Evolutionary conservation across 2,113 vertebrate genomes (phyloP), one percentile per base, ranked within the genome.

Genomic region (Pseudorasbora parva): DNA sequence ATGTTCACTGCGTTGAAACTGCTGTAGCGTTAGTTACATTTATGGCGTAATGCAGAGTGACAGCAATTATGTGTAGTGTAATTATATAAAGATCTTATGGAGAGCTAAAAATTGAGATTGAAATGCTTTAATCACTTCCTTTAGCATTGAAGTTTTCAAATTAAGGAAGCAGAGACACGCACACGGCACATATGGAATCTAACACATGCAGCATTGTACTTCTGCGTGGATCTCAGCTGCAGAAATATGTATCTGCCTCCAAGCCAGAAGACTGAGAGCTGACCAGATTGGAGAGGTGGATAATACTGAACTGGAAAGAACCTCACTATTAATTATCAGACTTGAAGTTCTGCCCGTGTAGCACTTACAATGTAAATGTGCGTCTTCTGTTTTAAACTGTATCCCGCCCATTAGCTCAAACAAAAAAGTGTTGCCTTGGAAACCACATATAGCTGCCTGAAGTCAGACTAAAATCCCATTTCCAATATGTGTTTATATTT

Each of bases 401-500:
- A 81, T 88, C 51, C 84, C 64, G 33, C 49, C 78, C 86, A 85
- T 82, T 88, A 88, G 86, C 84, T 57, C 81, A 89, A 89, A 86
- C 85, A 89, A 89, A 90, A 88, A 77, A 82, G 59, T 47, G 85
- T 90, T 90, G 82, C 84, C 84, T 85, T 91, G 87, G 90, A 83
- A 90, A 90, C 90, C 84, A 43, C 81, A 43, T 87, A 74, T 87
- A 87, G 82, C 84, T 84, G 87, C 87, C 87, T 89, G 85, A 82
- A 91, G 88, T 88, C 86, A 92, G 88, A 91, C 87, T 85, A 85
- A 90, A 90, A 91, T 88, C 84, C 87, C 79, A 88, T 88, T 85
- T 90, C 81, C 82, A 86, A 86, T 83, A 90, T 88, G 86, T 78
- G 79, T 87, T 80, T 91, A 91, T 90, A 88, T 90, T 89, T 91